Evolutionary conservation across 2,113 vertebrate genomes (phyloP).

Genomic region (Corythornis cristatus): DNA sequence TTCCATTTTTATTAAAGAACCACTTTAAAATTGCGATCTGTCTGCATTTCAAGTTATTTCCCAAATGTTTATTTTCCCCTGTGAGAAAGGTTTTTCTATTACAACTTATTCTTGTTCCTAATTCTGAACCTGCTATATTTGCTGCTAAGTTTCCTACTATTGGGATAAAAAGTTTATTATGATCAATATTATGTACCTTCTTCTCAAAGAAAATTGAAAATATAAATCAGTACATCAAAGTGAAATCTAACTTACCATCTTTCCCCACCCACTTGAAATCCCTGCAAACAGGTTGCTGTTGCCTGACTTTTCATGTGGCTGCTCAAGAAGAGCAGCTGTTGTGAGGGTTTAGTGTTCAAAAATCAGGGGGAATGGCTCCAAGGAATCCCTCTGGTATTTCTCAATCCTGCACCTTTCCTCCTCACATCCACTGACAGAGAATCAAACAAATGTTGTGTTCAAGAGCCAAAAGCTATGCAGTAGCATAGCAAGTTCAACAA

Average conservation of each 20-base stretch:
- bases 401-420: neutral
- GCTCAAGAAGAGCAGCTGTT: neutral
- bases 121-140: neutral
- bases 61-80: conserved; percentile 64
- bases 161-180: conserved; percentile 47
- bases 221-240: conserved; percentile 45
- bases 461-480: neutral
- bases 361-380: neutral
- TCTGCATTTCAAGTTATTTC: conserved; percentile 60
- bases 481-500: neutral
- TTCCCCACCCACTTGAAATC: neutral
- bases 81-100: conserved; percentile 58
- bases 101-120: conserved; percentile 45
- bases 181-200: conserved; percentile 44
- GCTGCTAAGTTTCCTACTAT: conserved; percentile 16
- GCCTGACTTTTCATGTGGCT: neutral
- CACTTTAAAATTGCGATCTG: conserved; percentile 48
- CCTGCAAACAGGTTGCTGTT: neutral
- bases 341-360: neutral
- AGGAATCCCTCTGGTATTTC: neutral
- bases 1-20: conserved; percentile 52
- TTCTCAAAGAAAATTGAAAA: neutral
- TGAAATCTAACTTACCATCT: neutral
- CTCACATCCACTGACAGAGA: neutral
- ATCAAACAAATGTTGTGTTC: neutral